Evolutionary conservation across 2,113 vertebrate species (phyloP), one percentile per base, ranked within the genome.

Genomic region (Blennius ocellaris): DNA sequence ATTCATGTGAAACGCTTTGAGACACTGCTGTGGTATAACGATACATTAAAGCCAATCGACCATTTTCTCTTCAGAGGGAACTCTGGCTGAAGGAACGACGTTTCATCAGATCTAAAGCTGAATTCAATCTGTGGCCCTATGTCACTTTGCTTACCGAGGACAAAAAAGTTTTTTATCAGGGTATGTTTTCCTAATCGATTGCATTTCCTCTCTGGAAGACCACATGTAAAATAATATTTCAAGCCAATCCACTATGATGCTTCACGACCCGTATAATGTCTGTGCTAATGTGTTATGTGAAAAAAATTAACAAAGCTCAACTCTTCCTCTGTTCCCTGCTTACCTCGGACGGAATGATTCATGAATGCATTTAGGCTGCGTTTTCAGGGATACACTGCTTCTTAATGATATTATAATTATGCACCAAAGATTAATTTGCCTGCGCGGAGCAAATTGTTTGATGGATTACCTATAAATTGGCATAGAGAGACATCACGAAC

Each of bases 321-420:
- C 51, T 56, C 55, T 62, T 44, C 44, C 58, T 48, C 12, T 14
- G n/a, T 55, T 73, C 36, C 41, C 8, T 7, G 67, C 43, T 70
- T 40, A 56, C 52, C 43, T 76, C 7, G 49, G 78, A 77, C 10
- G 5, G 62, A 76, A 75, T 88, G 85, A 92, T 89, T 82, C 63
- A 84, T 86, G 79, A 72, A 88, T 80, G 68, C 51, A 58, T 55
- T 85, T 85, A 69, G 54, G 61, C 72, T 47, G 73, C 63, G 84
- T 88, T 79, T 85, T 80, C 68, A 67, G 55, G 54, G 45, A 76
- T 61, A 80, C 66, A 73, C 69, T 61, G 56, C 68, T 40, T 73
- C 70, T 76, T 90, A 90, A 88, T 73, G 75, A 81, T 73, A 74
- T 66, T 80, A 73, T 84, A 79, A 89, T 88, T 83, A 80, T 58